Evolutionary conservation across 2,113 vertebrate species (phyloP), one percentile per base, ranked within the genome.

Genomic region (Oreamnos americanus): DNA sequence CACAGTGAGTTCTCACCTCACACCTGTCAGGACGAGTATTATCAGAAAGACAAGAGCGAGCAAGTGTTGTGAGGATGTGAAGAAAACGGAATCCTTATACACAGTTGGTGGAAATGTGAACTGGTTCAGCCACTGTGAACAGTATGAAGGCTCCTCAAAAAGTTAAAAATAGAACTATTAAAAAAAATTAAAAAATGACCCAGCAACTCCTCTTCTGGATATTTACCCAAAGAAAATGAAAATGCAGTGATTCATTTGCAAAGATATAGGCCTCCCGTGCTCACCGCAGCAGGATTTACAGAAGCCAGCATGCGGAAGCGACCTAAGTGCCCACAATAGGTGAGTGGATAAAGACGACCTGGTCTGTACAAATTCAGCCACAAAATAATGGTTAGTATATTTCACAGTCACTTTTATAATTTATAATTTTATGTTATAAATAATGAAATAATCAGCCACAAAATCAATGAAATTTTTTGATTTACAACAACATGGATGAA

Each of bases 291-390:
- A 2, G 2, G 5, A 12, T 21, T 13, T 51, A n/a, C 78, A 81
- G 11, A 21, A n/a, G 3, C 45, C 78, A 12, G 11, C 30, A 23
- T 4, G 17, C 2, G 78, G 30, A 2, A 51, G 30, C 3, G 3
- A 4, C 47, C 30, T 81, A 13, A 2, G 30, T n/a, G 30, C 16
- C 78, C 47, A 3, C 2, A 30, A 51, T 0, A 4, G 30, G 3
- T 1, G 78, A 6, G 33, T 2, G 78, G 7, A 4, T 33, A n/a
- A 21, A n/a, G 78, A 81, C 3, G 3, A n/a, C 19, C 47, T 51
- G 78, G 10, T 7, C 21, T 3, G 4, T 7, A 7, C 17, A 21
- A 12, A 81, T 19, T n/a, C 78, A 51, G 47, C 28, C 2, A 4
- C 47, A 81, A 23, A 81, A 51, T 51, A 33, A 13, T 21, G 5